Percentiles rank a stretch among this genome's conserved stretches.
phyloP scores from a whole-genome alignment of 2,888 invertebrate genomes.

The Sturmia bella region DNA sequence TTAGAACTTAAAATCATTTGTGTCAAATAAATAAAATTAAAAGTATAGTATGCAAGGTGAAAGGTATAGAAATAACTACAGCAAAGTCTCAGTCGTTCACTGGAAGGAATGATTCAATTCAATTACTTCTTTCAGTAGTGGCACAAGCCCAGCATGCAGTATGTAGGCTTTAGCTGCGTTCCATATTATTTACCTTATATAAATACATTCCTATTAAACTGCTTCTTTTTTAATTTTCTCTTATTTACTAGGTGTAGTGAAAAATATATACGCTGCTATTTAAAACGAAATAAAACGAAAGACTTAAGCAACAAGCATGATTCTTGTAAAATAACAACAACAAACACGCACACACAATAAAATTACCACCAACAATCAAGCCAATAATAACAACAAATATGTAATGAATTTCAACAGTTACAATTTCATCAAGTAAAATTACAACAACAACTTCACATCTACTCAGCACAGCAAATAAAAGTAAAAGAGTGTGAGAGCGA shows the following conservation, averaged over 20 bases:
- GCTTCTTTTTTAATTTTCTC: not conserved
- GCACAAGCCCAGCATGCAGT: too few relatives aligned
- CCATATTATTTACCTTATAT: too few relatives aligned
- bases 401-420: constrained; percentile 53
- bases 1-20: too few relatives aligned
- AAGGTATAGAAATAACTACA: too few relatives aligned
- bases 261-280: not conserved
- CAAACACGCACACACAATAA: constrained; percentile 45
- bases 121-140: too few relatives aligned
- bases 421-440: constrained; percentile 56
- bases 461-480: constrained; percentile 12
- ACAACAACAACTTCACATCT: constrained; percentile 32
- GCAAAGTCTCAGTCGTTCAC: too few relatives aligned
- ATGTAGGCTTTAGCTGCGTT: too few relatives aligned
- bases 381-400: constrained; percentile 61
- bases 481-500: constrained; percentile 44
- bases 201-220: too few relatives aligned
- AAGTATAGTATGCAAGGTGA: too few relatives aligned
- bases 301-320: constrained; percentile 62
- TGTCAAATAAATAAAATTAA: too few relatives aligned
- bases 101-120: too few relatives aligned
- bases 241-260: constrained; percentile 5
- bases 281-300: constrained; percentile 57
- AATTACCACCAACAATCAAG: constrained; percentile 19
- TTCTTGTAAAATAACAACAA: constrained; percentile 49